phyloP scores from a whole-genome alignment of 1,140 invertebrate genomes.

The Vollenhovia emeryi region DNA sequence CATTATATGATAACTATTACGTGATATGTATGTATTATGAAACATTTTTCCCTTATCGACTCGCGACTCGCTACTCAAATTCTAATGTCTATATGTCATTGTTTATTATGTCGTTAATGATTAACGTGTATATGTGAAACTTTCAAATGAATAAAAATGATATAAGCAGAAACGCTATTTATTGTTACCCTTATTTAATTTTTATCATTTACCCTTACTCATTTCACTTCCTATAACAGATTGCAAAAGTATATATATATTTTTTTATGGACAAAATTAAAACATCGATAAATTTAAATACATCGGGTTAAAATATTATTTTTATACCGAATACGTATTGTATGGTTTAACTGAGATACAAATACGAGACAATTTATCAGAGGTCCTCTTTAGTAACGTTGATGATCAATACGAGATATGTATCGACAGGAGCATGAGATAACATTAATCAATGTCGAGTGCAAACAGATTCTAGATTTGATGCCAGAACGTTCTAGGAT shows the following conservation, averaged over 20 bases:
- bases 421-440: slow-evolving; percentile 27
- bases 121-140: slow-evolving; percentile 74
- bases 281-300: not conserved
- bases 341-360: not conserved
- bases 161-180: slow-evolving; percentile 56
- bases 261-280: not conserved
- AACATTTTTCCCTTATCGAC: slow-evolving; percentile 63
- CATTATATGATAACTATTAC: slow-evolving; percentile 65
- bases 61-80: slow-evolving; percentile 64
- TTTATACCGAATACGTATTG: not conserved
- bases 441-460: slow-evolving; percentile 42
- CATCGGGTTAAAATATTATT: not conserved
- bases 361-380: not conserved
- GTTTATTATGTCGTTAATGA: slow-evolving; percentile 75
- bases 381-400: not conserved
- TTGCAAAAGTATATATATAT: not conserved
- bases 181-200: not conserved
- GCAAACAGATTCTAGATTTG: slow-evolving; percentile 4
- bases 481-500: not conserved
- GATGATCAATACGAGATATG: slow-evolving; percentile 24
- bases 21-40: slow-evolving; percentile 72
- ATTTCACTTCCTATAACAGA: not conserved
- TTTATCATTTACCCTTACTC: not conserved
- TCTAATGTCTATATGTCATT: slow-evolving; percentile 75
- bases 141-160: slow-evolving; percentile 72